Base-by-base conservation (phyloP, 2,888 invertebrate species). In the Dryocosmus kuriphilus region DNA sequence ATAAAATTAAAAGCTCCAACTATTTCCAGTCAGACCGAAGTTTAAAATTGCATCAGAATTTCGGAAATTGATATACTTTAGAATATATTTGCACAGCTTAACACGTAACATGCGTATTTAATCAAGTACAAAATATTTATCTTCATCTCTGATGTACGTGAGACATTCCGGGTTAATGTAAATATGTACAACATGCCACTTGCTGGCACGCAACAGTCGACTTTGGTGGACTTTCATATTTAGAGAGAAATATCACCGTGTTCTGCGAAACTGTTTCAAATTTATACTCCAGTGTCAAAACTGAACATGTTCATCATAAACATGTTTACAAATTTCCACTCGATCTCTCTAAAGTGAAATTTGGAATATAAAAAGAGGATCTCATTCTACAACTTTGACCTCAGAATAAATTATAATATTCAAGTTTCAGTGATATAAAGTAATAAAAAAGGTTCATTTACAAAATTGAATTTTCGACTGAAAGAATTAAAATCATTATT, bases 201-300 rank as follows among this genome's bases (percentile, higher is more conserved):
- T 71, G 71, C 71, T 71, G 51, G 71, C 71, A 71, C 71, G 71
- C 71, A 71, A 71, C 24, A 19, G 27, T 71, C 71, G 51, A 51
- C 67, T 46, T 67, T 51, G 46, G 67, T 67, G 41, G 67, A 67
- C 71, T 71, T 71, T 71, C 71, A 71, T 71, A n/a, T 71, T 71
- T 51, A 71, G 71, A 27, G 46, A 46, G 71, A 71, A 71, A 51
- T 51, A 71, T 51, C 46, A 30, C 30, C 71, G 51, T 41, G 71
- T 51, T 71, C 30, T 46, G 24, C 30, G 71, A 71, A 41, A 71
- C 71, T 32, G 71, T 71, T 71, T 14, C 24, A 5, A 71, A 71
- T 71, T 51, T 51, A 71, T 71, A n/a, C 51, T 30, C 46, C 46
- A 71, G n/a, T 30, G 46, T 51, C 30, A 27, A 27, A 46, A 51